Evolutionary conservation across 2,888 invertebrate genomes (phyloP), one percentile per base, ranked within the genome.

Genomic region (Dicyrtomina minuta): DNA sequence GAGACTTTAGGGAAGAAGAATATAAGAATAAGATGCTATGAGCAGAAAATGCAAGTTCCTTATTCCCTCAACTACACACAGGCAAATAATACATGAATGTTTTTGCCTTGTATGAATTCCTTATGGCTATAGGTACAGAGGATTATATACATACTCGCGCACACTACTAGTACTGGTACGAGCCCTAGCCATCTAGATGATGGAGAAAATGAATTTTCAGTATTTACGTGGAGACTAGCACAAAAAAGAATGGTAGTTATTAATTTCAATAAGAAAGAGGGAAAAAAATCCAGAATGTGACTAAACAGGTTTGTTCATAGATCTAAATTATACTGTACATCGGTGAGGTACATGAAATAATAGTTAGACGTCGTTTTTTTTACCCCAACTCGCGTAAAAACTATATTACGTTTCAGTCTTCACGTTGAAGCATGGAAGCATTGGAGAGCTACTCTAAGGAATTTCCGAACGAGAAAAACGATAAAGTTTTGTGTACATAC

Each of bases 211-310:
- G 33, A 22, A 51, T 51, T 51, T 51, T 51, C 51, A 39, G 43
- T 20, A 24, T 43, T 22, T 60, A 41, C 22, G 43, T 60, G 59
- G 20, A 33, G 33, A n/a, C 33, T 33, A 33, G 39, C 39, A 59
- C 39, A 62, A 61, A 60, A 49, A 27, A 33, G 44, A 62, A 62
- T 62, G 62, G 62, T 62, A 62, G 49, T 46, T 62, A 62, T 62
- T 62, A 62, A 62, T 62, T 62, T 62, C 62, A 62, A 62, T 62
- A 62, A 49, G 62, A 62, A 58, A 58, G 33, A 56, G 27, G 17
- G n/a, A 27, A 64, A 66, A 66, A 66, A 66, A 66, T 66, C 56
- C 56, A 66, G 66, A 66, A 66, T 66, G 66, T 66, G 66, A 66
- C 66, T 66, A 66, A 66, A 66, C 66, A 58, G 66, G 66, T 66